These are phyloP conservation scores for Epinotia ramella DNA, from an alignment of 2,888 invertebrate genomes.

Conservation along the genomic window DNA sequence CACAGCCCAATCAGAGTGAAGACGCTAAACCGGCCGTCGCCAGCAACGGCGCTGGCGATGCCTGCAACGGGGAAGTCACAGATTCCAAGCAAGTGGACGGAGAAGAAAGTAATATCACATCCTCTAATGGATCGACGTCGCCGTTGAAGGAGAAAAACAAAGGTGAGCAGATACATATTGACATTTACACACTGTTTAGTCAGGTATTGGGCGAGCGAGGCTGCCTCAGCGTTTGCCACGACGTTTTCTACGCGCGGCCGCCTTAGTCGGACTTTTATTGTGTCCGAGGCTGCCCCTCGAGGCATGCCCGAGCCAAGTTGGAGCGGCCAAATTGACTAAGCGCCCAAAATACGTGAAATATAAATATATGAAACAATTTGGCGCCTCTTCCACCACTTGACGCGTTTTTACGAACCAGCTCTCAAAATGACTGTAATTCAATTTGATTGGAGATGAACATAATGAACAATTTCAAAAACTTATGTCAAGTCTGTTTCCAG, in stretches of 20 bases:
- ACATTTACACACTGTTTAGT: too few relatives aligned
- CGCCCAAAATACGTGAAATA: neutral
- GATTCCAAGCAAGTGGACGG: constrained; percentile 73
- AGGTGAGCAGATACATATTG: constrained; percentile 56
- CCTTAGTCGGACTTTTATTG: too few relatives aligned
- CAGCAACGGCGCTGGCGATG: constrained; percentile 60
- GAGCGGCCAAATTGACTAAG: too few relatives aligned
- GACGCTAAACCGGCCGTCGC: constrained; percentile 59
- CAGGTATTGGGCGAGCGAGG: too few relatives aligned
- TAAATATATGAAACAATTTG: neutral
- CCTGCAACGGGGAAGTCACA: constrained; percentile 79
- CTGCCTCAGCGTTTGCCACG: too few relatives aligned
- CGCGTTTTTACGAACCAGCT: too few relatives aligned
- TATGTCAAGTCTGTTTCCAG: constrained; percentile 49
- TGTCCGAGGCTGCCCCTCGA: too few relatives aligned
- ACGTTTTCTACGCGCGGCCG: too few relatives aligned
- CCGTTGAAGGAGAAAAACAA: constrained; percentile 72
- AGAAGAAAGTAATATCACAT: constrained; percentile 78
- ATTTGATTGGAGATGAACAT: too few relatives aligned
- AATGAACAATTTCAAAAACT: too few relatives aligned
- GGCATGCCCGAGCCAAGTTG: too few relatives aligned
- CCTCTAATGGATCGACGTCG: constrained; percentile 82
- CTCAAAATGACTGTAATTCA: neutral
- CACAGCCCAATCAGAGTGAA: constrained; percentile 75
- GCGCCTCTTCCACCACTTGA: neutral